phyloP scores from a whole-genome alignment of 1,140 invertebrate species.

The Trypoxylus dichotomus region DNA sequence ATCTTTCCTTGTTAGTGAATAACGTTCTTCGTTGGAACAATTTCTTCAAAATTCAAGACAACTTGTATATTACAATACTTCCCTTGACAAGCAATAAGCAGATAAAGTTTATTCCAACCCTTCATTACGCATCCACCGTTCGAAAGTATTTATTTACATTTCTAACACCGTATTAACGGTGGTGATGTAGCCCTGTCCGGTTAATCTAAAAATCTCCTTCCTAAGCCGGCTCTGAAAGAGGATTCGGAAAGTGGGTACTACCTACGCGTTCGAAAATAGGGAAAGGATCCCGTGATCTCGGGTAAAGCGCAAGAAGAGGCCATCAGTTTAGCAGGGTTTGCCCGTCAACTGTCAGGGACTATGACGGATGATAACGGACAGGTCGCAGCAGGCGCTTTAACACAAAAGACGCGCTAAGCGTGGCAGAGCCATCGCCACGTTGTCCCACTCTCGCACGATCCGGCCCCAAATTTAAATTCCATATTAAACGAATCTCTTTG shows the following conservation, averaged over 20 bases:
- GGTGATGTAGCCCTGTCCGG: not conserved
- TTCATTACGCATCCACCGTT: not conserved
- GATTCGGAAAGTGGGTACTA: not conserved
- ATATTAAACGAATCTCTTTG: conserved; percentile 23
- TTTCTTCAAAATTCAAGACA: no score
- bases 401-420: conserved; percentile 1
- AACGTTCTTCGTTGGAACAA: no score
- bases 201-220: not conserved
- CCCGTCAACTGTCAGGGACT: conserved; percentile 21
- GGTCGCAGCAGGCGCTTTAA: not conserved
- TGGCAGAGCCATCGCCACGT: not conserved
- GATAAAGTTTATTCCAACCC: no score
- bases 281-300: not conserved
- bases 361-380: conserved; percentile 27
- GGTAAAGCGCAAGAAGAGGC: conserved; percentile 5
- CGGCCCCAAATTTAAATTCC: conserved; percentile 3
- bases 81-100: no score
- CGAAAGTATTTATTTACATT: not conserved
- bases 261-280: not conserved
- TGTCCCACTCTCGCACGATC: not conserved
- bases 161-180: not conserved
- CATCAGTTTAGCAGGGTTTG: conserved; percentile 26
- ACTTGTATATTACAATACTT: no score
- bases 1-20: no score
- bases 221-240: conserved; percentile 12